Base-by-base conservation (phyloP, 2,113 vertebrate species). In the Sapajus apella region DNA sequence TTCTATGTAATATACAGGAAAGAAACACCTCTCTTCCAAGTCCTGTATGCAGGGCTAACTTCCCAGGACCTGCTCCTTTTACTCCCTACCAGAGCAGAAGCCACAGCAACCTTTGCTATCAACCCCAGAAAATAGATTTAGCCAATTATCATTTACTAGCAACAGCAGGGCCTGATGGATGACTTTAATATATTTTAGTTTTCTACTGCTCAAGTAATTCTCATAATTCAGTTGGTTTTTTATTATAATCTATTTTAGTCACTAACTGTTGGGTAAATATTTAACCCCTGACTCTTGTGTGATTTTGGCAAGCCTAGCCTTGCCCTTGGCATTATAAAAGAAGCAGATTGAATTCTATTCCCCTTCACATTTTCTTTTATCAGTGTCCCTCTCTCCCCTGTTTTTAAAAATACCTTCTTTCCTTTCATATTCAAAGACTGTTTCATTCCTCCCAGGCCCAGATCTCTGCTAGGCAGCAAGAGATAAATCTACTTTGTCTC, bases 111-210 rank as follows among this genome's bases (percentile, higher is more conserved):
- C 70, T 91, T 95, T 90, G 66, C 76, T 90, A 80, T 77, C 30
- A 92, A 94, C 27, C 12, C 23, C 37, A 90, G 35, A 88, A 94
- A 96, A 77, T 27, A 21, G 75, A 95, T 94, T 97, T 58, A 58
- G 76, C 72, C 95, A 93, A 72, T 95, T 94, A 55, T 81, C 45
- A 88, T 83, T 95, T 94, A 87, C 35, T 81, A 92, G 72, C 85
- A 70, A 45, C 91, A 64, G 61, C 45, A 73, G 52, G 56, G 25
- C 40, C 72, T 97, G 88, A 98, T 96, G 73, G 82, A 98, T 97
- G 90, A 86, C 72, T 95, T 98, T 96, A 97, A 97, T 97, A 97
- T 96, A 91, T 92, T 88, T 97, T 45, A 80, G 55, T 90, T 97
- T 95, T 92, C 85, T 88, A n/a, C 52, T 94, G 52, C 56, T 92